Conservation (phyloP, 2,888 invertebrate species). For the Macrophya alboannulata region DNA sequence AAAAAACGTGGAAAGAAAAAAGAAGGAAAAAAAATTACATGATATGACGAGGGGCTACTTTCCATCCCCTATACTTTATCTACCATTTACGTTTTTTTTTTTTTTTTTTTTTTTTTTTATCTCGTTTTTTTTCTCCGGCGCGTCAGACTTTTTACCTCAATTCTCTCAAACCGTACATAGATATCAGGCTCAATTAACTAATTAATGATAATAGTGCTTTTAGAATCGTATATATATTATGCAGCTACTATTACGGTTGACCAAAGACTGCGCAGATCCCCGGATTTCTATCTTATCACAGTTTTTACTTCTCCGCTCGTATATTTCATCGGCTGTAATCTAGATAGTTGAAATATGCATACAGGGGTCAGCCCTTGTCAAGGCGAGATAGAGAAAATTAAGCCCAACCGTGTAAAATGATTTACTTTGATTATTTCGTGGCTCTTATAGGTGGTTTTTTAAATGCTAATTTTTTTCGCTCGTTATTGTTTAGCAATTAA, state of each 20-base stretch:
- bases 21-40: not conserved
- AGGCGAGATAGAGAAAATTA: not conserved
- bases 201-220: not conserved
- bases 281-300: slow-evolving; percentile 3
- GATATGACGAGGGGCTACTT: not conserved
- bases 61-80: not conserved
- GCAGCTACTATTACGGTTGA: not conserved
- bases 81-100: not conserved
- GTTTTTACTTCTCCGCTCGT: not conserved
- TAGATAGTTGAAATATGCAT: slow-evolving; percentile 33
- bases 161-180: not conserved
- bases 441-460: not conserved
- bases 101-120: not conserved
- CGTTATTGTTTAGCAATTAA: too few species aligned
- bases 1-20: not conserved
- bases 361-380: not conserved
- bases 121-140: not conserved
- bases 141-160: not conserved
- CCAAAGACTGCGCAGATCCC: not conserved
- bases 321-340: slow-evolving; percentile 30
- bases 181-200: not conserved
- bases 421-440: slow-evolving; percentile 8
- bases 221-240: not conserved
- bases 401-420: not conserved
- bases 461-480: not conserved